These are phyloP conservation scores for Nymphalis urticae DNA, from an alignment of 2,888 invertebrate species.

Conservation along the genomic window DNA sequence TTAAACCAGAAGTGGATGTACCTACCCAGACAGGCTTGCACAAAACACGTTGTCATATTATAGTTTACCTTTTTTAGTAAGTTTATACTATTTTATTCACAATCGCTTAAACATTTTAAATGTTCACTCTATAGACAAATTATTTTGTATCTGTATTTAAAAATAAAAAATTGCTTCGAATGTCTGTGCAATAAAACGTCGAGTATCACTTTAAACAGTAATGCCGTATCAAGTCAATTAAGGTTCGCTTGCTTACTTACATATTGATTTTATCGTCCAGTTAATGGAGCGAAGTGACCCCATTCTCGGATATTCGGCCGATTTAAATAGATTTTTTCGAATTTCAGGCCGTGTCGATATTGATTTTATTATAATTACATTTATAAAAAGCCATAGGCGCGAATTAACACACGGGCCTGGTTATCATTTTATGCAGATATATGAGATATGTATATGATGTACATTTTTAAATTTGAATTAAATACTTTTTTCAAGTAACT, in stretches of 20 bases:
- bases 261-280: slow-evolving; percentile 54
- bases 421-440: too few relatives aligned
- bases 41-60: too few relatives aligned
- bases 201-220: slow-evolving; percentile 34
- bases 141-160: neutral
- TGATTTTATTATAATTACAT: slow-evolving; percentile 1
- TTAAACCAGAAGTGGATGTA: too few relatives aligned
- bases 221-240: slow-evolving; percentile 38
- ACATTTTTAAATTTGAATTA: too few relatives aligned
- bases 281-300: slow-evolving; percentile 48
- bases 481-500: too few relatives aligned
- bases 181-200: slow-evolving; percentile 26
- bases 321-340: slow-evolving; percentile 19
- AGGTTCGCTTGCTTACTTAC: slow-evolving; percentile 37
- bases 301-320: slow-evolving; percentile 37
- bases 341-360: neutral
- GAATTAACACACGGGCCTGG: too few relatives aligned
- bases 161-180: neutral
- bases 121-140: neutral
- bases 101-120: slow-evolving; percentile 1
- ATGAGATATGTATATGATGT: too few relatives aligned
- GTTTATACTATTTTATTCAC: neutral
- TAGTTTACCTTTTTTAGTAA: too few relatives aligned
- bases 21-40: too few relatives aligned
- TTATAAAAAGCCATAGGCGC: neutral